Evolutionary conservation across 2,113 vertebrate genomes (phyloP).

Genomic region (Platichthys flesus): DNA sequence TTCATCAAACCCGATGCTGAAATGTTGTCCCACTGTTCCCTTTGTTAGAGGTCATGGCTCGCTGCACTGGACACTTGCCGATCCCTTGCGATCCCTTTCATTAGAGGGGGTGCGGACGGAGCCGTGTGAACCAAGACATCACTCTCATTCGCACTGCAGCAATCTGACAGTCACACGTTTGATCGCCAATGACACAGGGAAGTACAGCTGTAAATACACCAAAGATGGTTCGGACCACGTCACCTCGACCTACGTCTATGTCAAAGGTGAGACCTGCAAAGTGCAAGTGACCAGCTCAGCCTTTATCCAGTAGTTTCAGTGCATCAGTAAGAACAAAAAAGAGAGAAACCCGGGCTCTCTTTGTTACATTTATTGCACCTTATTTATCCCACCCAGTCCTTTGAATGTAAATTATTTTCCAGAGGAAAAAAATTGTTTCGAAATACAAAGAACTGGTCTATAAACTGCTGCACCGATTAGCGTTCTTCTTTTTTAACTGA

Average conservation of each 20-base stretch:
- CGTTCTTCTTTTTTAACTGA: conserved; percentile 26
- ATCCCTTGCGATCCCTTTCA: conserved; percentile 25
- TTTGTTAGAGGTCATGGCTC: conserved; percentile 79
- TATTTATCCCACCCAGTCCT: background rate
- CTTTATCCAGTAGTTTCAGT: background rate
- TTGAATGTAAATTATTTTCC: background rate
- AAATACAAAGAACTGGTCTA: conserved; percentile 13
- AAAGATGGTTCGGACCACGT: conserved; percentile 13
- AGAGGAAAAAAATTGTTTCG: conserved; percentile 33
- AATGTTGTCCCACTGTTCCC: conserved; percentile 5
- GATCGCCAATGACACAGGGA: conserved; percentile 80
- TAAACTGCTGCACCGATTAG: conserved; percentile 21
- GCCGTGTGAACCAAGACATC: conserved; percentile 60
- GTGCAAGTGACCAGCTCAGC: background rate
- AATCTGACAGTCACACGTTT: conserved; percentile 76
- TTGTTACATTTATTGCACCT: background rate
- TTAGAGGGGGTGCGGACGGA: conserved; percentile 67
- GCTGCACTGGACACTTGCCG: conserved; percentile 80
- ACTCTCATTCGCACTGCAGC: conserved; percentile 74
- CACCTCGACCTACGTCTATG: conserved; percentile 82
- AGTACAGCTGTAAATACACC: conserved; percentile 81
- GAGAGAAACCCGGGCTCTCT: too few relatives aligned
- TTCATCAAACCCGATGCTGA: background rate
- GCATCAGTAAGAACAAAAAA: background rate
- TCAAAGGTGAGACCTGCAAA: conserved; percentile 83